A percentile compares a stretch with the other conserved stretches of the same genome.
phyloP scores from a whole-genome alignment of 2,797 vertebrate genomes.

The Sebastes melanostomus region DNA sequence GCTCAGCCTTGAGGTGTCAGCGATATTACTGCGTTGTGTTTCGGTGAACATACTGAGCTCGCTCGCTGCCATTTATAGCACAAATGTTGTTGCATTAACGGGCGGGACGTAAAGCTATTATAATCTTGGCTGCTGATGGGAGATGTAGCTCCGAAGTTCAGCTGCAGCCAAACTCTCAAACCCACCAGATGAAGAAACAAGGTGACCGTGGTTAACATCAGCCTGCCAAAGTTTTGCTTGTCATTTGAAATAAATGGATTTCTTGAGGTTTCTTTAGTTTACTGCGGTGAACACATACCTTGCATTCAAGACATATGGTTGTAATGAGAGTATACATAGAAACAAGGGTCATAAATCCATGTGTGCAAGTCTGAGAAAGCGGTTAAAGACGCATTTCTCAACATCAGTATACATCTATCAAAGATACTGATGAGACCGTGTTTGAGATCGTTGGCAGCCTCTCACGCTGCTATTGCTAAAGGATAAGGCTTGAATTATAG shows the following conservation, averaged over 20 bases:
- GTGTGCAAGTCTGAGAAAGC: slow-evolving; percentile 15
- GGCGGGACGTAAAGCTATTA: background rate
- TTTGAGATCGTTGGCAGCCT: background rate
- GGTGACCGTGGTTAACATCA: slow-evolving; percentile 27
- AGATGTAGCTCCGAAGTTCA: slow-evolving; percentile 8
- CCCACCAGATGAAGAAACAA: slow-evolving; percentile 34
- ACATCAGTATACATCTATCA: background rate
- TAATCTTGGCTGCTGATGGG: background rate
- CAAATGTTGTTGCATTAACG: background rate
- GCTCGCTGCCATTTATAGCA: slow-evolving; percentile 5
- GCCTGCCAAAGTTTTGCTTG: slow-evolving; percentile 27
- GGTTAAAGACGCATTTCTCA: slow-evolving; percentile 17
- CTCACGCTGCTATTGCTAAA: background rate
- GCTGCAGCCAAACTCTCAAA: slow-evolving; percentile 22
- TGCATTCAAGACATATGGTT: slow-evolving; percentile 8
- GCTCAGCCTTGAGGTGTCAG: slow-evolving; percentile 25
- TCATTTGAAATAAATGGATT: slow-evolving; percentile 47
- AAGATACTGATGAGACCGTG: background rate
- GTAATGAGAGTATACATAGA: background rate
- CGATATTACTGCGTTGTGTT: background rate
- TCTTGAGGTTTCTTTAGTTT: slow-evolving; percentile 18
- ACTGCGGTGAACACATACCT: slow-evolving; percentile 12
- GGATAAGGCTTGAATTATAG: background rate
- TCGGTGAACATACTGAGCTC: background rate
- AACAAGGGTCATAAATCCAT: slow-evolving; percentile 34